phyloP scores from a whole-genome alignment of 2,113 vertebrate genomes.

The Gracilinanus agilis region DNA sequence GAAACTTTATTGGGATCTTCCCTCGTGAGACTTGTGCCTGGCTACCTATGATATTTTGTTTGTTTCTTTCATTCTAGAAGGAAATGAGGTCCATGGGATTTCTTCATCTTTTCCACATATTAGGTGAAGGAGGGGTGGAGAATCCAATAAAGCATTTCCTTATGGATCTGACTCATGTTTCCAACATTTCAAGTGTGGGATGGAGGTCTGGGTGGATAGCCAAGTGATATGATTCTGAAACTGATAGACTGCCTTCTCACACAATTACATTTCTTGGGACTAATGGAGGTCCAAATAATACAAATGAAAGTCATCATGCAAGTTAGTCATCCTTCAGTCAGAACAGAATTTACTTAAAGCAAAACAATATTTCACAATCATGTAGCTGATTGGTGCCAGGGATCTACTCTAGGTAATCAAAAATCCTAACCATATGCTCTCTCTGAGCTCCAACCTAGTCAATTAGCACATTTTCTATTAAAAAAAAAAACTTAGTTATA shows the following conservation, averaged over 20 bases:
- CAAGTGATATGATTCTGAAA: neutral
- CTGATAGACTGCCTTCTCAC: neutral
- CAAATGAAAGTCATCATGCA: constrained; percentile 35
- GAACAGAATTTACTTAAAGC: constrained; percentile 50
- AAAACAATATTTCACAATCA: constrained; percentile 36
- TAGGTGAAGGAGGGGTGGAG: neutral
- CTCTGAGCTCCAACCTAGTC: constrained; percentile 68
- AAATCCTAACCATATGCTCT: constrained; percentile 55
- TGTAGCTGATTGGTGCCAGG: constrained; percentile 28
- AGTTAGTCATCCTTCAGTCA: constrained; percentile 43
- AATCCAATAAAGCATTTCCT: neutral
- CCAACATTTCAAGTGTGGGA: constrained; percentile 25
- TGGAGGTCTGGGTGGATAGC: neutral
- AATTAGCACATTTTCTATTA: constrained; percentile 74
- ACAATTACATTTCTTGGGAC: neutral
- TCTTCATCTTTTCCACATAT: constrained; percentile 44
- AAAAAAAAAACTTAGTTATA: constrained; percentile 69
- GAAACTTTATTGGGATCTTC: neutral
- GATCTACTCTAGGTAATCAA: constrained; percentile 58
- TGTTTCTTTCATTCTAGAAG: constrained; percentile 7
- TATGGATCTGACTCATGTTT: constrained; percentile 11
- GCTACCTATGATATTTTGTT: neutral
- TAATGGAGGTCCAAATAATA: neutral
- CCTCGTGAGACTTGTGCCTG: neutral
- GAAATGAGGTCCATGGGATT: constrained; percentile 11